Base-by-base conservation (phyloP, 1,140 invertebrate genomes). In the Drosophila suzukii region DNA sequence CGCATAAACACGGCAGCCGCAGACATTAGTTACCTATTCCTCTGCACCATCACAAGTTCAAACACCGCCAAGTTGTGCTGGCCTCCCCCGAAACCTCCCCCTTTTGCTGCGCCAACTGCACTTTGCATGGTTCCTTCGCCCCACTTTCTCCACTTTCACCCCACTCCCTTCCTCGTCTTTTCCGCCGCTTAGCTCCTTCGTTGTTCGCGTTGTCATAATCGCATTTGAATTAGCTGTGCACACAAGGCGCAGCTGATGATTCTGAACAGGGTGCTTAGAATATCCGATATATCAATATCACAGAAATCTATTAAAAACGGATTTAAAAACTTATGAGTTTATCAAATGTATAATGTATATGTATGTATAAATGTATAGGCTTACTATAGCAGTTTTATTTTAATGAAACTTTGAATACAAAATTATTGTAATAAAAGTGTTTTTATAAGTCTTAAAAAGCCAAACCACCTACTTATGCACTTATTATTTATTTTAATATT, bases 221-320 rank as follows among this genome's bases (percentile, higher is more conserved):
- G 84, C 84, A 88, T 88, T 88, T 88, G 84, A 88, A 88, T 88
- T 88, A 88, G 84, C 84, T 89, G 68, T 61, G 84, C 84, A 89
- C 72, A 88, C 84, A 80, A 75, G 82, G 71, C 73, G 73, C 61
- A 59, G 51, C 55, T 77, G 51, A 30, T 38, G n/a, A 34, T 51
- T 12, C 24, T 7, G n/a, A 51, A 89, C 80, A 84, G 84, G 84
- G 84, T 88, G 68, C 44, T n/a, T 32, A 1, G 0, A 24, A 12
- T 1, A 15, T 24, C 0, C 2, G 4, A 44, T 46, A 4, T 47
- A n/a, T 39, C 10, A 1, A 15, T 43, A 20, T 34, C 4, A 10
- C 8, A 34, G 7, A 34, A 34, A 34, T 34, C 32, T 10, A 10
- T 34, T 34, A 2, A 1, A 34, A 27, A 0, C 20, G 20, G 20